A percentile compares a stretch with the other conserved stretches of the same genome.
Evolutionary conservation across 1,140 invertebrate species (phyloP).

Genomic region (Drosophila triauraria): DNA sequence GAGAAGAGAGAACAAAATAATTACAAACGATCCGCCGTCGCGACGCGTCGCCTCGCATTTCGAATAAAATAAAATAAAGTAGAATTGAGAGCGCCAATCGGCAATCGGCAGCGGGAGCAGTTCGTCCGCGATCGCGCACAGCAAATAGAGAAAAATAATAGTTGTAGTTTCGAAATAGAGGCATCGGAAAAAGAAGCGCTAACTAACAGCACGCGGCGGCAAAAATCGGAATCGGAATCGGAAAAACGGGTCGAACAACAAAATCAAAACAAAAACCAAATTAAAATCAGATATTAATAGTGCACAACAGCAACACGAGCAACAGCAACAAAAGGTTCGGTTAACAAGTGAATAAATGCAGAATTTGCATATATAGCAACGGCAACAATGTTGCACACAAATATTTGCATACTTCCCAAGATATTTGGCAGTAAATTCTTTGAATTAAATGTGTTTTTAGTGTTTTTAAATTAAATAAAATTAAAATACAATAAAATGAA

Average conservation of each 20-base stretch:
- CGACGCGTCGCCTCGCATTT: constrained; percentile 3
- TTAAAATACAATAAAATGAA: constrained; percentile 3
- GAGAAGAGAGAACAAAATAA: constrained; percentile 11
- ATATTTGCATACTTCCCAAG: constrained; percentile 11
- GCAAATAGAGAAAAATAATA: constrained; percentile 9
- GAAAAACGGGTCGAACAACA: constrained; percentile 35
- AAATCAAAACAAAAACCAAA: constrained; percentile 40
- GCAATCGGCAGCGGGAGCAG: constrained; percentile 16
- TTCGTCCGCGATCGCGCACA: constrained; percentile 19
- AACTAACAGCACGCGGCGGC: constrained; percentile 25
- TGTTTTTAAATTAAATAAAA: constrained; percentile 3
- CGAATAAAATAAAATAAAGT: constrained; percentile 18
- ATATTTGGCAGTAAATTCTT: constrained; percentile 15
- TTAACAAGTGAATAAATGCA: constrained; percentile 28
- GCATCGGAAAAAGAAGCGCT: constrained; percentile 11
- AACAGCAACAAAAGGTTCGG: constrained; percentile 32
- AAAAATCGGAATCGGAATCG: constrained; percentile 7
- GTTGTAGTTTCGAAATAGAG: constrained; percentile 16
- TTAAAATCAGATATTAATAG: constrained; percentile 49
- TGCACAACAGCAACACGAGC: constrained; percentile 7
- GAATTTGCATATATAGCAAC: constrained; percentile 8
- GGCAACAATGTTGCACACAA: constrained; percentile 29
- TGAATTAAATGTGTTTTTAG: not conserved
- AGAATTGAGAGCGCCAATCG: constrained; percentile 29
- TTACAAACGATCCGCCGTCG: constrained; percentile 28